Base-by-base conservation (phyloP, 2,888 invertebrate genomes). In the Amphipyra tragopoginis region DNA sequence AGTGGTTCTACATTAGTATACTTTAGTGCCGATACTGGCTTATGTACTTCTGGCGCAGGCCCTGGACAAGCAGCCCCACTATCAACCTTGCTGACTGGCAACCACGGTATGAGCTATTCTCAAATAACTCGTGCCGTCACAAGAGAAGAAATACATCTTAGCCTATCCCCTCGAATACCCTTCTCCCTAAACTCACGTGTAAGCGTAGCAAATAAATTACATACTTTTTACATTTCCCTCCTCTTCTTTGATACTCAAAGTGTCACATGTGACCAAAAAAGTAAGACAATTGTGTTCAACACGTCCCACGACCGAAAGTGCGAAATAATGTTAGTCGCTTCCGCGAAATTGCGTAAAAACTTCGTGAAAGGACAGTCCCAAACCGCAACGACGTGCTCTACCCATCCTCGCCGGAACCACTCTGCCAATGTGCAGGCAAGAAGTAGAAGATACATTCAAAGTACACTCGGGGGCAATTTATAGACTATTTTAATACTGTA, bases 291-390 rank as follows among this genome's bases (percentile, higher is more conserved):
- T 74, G 75, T 71, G 72, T 78, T 75, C 69, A 77, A 65, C 78
- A 82, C 79, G 83, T 81, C 38, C 61, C 66, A 47, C 52, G 10
- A 40, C 50, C 57, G 51, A 78, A 75, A 84, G 81, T 83, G 84
- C 79, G 71, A 84, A 84, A 80, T 81, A 79, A 69, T 84, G 84
- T 84, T 80, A 72, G 65, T 75, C 67, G 60, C 74, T 72, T 74
- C 75, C 73, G 63, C 42, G 49, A 61, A 76, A 83, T 78, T 78
- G 76, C 69, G 69, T 73, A 71, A 69, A 77, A 82, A 83, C 77
- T 82, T 80, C 56, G 49, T 69, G 49, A 78, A 72, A 71, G 76
- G 74, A 77, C 75, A 53, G 60, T 72, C 75, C 69, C 70, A 66
- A 72, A 60, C 69, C 68, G 14, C 74, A 68, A 61, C 57, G 77